Conservation (phyloP, 1,140 invertebrate species). For the Diabrotica virgifera region DNA sequence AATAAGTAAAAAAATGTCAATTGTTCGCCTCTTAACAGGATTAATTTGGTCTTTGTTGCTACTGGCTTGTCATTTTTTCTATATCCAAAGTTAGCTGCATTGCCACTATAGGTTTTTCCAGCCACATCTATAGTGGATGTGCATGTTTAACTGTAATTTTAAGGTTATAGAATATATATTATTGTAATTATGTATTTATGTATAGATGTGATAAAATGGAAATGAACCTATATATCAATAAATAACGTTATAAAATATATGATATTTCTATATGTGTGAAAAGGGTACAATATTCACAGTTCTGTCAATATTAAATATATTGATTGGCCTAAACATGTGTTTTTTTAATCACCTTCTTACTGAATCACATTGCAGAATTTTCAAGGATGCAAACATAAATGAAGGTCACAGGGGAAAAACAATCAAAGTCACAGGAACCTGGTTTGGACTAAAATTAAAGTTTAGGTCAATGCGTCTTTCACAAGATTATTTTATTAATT, state of each 20-base stretch:
- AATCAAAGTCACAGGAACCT: too few species aligned
- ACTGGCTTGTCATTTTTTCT: neutral
- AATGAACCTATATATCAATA: constrained; percentile 25
- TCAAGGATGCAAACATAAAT: too few species aligned
- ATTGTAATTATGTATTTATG: constrained; percentile 41
- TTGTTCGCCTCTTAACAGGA: too few species aligned
- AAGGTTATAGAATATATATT: constrained; percentile 20
- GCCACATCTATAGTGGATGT: constrained; percentile 47
- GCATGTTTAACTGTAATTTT: constrained; percentile 33
- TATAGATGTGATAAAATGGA: constrained; percentile 40
- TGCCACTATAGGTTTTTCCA: constrained; percentile 47
- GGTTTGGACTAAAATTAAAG: too few species aligned
- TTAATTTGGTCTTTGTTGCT: too few species aligned
- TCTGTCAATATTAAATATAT: constrained; percentile 50
- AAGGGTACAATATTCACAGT: constrained; percentile 49
- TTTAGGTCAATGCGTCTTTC: too few species aligned
- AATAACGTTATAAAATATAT: constrained; percentile 21
- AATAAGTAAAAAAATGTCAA: too few species aligned
- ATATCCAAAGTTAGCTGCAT: constrained; percentile 35
- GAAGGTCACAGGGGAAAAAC: too few species aligned
- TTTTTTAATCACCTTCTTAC: constrained; percentile 15
- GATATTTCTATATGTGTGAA: constrained; percentile 45
- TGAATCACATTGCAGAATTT: too few species aligned
- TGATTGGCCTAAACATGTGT: constrained; percentile 46
- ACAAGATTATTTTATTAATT: too few species aligned